Evolutionary conservation across 2,888 invertebrate species (phyloP).

Genomic region (Hypolimnas misippus): DNA sequence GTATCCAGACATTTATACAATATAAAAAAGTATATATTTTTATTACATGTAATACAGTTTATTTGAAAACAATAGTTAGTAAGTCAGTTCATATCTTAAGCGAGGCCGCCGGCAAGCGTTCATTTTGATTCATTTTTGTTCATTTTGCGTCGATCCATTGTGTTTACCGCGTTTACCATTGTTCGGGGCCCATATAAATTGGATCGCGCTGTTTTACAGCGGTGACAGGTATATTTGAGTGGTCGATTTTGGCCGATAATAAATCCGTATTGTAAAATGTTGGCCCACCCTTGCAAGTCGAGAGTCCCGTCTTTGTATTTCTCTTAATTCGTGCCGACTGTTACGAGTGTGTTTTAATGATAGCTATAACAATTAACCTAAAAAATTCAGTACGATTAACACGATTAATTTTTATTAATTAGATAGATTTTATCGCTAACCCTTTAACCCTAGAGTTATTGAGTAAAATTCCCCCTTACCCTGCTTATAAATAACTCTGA

Average conservation of each 20-base stretch:
- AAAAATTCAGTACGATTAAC: background rate
- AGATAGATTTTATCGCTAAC: background rate
- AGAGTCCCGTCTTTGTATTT: constrained; percentile 12
- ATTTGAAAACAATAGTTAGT: constrained; percentile 50
- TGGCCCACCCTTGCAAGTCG: constrained; percentile 75
- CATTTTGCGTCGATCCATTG: constrained; percentile 78
- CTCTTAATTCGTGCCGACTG: constrained; percentile 22
- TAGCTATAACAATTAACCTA: background rate
- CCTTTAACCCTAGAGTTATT: background rate
- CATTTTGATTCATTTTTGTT: constrained; percentile 60
- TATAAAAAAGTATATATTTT: constrained; percentile 16
- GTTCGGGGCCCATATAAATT: constrained; percentile 80
- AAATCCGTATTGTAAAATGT: constrained; percentile 82
- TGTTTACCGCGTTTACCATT: constrained; percentile 82
- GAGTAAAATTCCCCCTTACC: background rate
- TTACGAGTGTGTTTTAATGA: constrained; percentile 5
- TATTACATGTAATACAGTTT: constrained; percentile 37
- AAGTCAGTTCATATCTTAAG: constrained; percentile 43
- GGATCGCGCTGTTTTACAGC: constrained; percentile 72
- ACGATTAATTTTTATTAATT: constrained; percentile 5
- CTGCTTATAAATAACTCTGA: background rate
- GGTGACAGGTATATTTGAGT: constrained; percentile 84
- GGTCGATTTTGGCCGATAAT: constrained; percentile 81
- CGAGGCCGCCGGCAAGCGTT: constrained; percentile 45
- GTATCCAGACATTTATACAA: background rate